Conservation (phyloP, 1,140 invertebrate genomes). For the Lanistes nyassanus region DNA sequence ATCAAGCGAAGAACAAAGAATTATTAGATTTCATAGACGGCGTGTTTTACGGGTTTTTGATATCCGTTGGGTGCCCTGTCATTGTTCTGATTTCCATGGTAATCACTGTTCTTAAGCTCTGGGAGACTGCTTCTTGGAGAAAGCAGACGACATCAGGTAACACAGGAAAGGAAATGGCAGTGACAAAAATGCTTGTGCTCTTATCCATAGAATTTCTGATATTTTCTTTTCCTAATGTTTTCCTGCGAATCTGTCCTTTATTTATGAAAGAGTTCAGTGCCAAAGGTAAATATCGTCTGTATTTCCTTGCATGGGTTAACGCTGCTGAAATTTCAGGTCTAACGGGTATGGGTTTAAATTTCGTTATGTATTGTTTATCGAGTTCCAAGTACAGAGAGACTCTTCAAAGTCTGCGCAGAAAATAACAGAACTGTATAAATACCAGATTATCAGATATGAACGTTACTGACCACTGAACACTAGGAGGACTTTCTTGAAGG, state of each 20-base stretch:
- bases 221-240: neutral
- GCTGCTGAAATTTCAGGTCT: neutral
- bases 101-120: slow-evolving; percentile 1
- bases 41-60: slow-evolving; percentile 1
- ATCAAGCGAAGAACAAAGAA: neutral
- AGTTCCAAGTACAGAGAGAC: slow-evolving; percentile 8
- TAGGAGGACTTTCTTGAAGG: no score
- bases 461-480: no score
- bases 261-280: neutral
- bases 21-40: neutral
- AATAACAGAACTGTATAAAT: no score
- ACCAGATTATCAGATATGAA: no score
- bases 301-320: neutral
- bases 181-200: slow-evolving; percentile 10
- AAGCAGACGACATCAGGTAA: neutral
- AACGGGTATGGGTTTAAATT: neutral
- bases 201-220: slow-evolving; percentile 1
- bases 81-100: slow-evolving; percentile 2
- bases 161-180: neutral
- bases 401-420: neutral
- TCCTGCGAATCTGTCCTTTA: neutral
- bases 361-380: slow-evolving; percentile 13
- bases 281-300: neutral
- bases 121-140: neutral
- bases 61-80: slow-evolving; percentile 5